Evolutionary conservation across 2,888 invertebrate species (phyloP).

Genomic region (Pardosa pseudoannulata): DNA sequence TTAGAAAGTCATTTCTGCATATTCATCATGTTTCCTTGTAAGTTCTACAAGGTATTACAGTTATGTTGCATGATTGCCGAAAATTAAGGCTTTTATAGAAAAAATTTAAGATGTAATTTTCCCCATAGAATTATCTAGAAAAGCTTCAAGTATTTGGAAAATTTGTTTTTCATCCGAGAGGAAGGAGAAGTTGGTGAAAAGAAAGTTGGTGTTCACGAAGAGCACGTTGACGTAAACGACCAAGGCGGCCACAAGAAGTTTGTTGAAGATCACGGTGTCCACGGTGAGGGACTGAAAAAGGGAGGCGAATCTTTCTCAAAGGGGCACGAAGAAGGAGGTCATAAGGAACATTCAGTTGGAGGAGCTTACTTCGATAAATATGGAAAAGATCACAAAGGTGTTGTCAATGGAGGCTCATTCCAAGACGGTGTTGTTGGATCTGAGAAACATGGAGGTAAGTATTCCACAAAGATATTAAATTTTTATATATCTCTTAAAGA

Average conservation of each 20-base stretch:
- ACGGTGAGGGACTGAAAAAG: slow-evolving; percentile 63
- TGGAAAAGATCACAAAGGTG: slow-evolving; percentile 66
- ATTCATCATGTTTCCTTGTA: too few relatives aligned
- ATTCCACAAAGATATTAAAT: too few relatives aligned
- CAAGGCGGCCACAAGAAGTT: slow-evolving; percentile 61
- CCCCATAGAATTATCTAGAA: too few relatives aligned
- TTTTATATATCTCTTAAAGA: too few relatives aligned
- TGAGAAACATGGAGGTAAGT: slow-evolving; percentile 61
- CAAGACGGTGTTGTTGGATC: slow-evolving; percentile 45
- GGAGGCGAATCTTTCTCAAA: slow-evolving; percentile 53
- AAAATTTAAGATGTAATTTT: too few relatives aligned
- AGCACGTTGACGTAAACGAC: slow-evolving; percentile 34
- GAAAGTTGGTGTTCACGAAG: slow-evolving; percentile 47
- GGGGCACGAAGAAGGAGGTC: slow-evolving; percentile 50
- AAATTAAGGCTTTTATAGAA: too few relatives aligned
- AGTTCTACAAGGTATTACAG: too few relatives aligned
- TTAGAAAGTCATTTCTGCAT: too few relatives aligned
- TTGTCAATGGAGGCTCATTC: slow-evolving; percentile 58
- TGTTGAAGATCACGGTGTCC: slow-evolving; percentile 47
- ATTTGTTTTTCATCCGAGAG: too few relatives aligned
- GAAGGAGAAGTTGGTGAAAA: slow-evolving; percentile 52
- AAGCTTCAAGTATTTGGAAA: too few relatives aligned
- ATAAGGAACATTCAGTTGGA: slow-evolving; percentile 41
- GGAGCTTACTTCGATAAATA: slow-evolving; percentile 66
- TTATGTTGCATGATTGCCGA: too few relatives aligned